A percentile compares a stretch with the other conserved stretches of the same genome.
Evolutionary conservation across 2,888 invertebrate species (phyloP).

Genomic region (Caenorhabditis uteleia): DNA sequence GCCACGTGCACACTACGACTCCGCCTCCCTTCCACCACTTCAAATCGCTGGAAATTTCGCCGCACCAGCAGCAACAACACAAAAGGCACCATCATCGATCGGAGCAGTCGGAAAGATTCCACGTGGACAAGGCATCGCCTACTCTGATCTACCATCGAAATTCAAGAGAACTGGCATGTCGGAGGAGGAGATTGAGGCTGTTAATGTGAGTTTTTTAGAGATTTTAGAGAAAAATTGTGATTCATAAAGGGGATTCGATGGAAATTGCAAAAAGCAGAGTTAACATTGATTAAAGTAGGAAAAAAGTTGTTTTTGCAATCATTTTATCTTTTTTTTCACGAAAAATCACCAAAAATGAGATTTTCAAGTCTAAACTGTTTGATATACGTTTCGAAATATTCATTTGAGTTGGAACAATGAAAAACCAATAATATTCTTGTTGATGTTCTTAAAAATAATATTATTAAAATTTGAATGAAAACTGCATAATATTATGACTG

Average conservation of each 20-base stretch:
- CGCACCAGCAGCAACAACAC: conserved; percentile 1
- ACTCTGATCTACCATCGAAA: conserved; percentile 47
- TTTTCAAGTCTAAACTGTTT: too few relatives aligned
- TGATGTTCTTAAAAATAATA: too few relatives aligned
- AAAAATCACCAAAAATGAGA: background rate
- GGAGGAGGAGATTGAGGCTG: conserved; percentile 62
- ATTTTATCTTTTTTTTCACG: background rate
- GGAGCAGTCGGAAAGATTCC: conserved; percentile 60
- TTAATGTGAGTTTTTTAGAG: conserved; percentile 58
- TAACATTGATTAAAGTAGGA: too few relatives aligned
- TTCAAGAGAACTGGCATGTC: conserved; percentile 56
- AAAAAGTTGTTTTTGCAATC: too few relatives aligned
- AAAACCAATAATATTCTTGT: too few relatives aligned
- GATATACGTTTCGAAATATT: too few relatives aligned
- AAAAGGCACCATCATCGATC: conserved; percentile 45
- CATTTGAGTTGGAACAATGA: too few relatives aligned
- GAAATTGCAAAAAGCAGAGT: background rate
- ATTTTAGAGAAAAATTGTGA: background rate
- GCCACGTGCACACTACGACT: conserved; percentile 61
- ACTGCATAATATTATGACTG: too few relatives aligned
- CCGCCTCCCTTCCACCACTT: conserved; percentile 34
- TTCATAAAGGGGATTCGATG: too few relatives aligned
- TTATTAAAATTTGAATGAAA: too few relatives aligned
- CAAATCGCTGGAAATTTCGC: conserved; percentile 29
- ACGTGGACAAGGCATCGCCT: conserved; percentile 52